Evolutionary conservation across 2,888 invertebrate genomes (phyloP).

Genomic region (Temnothorax ravouxi): DNA sequence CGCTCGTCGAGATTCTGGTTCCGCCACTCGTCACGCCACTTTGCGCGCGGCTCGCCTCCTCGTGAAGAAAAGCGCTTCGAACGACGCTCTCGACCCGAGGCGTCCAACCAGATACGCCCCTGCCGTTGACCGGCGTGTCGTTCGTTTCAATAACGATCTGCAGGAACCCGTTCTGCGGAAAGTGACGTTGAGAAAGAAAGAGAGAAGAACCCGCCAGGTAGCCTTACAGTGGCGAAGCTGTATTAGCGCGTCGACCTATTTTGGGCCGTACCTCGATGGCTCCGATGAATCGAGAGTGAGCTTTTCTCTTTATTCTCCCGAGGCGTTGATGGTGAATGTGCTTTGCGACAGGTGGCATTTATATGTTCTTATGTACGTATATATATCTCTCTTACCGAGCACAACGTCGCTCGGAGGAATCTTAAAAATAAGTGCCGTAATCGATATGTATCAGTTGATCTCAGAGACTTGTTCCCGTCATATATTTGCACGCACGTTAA

Average conservation of each 20-base stretch:
- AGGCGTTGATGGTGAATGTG: constrained; percentile 11
- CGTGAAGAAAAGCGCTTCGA: constrained; percentile 48
- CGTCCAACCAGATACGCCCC: constrained; percentile 69
- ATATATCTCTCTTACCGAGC: constrained; percentile 25
- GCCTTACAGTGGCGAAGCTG: constrained; percentile 7
- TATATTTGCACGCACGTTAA: background rate
- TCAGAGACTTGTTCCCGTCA: background rate
- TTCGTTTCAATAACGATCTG: constrained; percentile 68
- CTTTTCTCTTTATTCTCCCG: constrained; percentile 43
- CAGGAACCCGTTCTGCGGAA: constrained; percentile 72
- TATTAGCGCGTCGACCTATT: constrained; percentile 40
- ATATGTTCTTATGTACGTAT: constrained; percentile 1
- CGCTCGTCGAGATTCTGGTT: constrained; percentile 67
- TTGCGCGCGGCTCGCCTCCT: constrained; percentile 62
- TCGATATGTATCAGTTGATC: constrained; percentile 4
- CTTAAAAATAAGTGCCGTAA: background rate
- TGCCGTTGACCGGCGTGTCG: constrained; percentile 60
- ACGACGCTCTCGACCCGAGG: constrained; percentile 53
- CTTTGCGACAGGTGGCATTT: constrained; percentile 40
- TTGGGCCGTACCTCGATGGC: constrained; percentile 11
- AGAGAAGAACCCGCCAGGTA: constrained; percentile 24
- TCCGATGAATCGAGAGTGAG: constrained; percentile 25
- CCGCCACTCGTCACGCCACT: constrained; percentile 82
- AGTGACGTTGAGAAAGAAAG: constrained; percentile 67
- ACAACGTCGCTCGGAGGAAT: background rate